Evolutionary conservation across 1,140 invertebrate species (phyloP).

Genomic region (Pseudomyrmex gracilis): DNA sequence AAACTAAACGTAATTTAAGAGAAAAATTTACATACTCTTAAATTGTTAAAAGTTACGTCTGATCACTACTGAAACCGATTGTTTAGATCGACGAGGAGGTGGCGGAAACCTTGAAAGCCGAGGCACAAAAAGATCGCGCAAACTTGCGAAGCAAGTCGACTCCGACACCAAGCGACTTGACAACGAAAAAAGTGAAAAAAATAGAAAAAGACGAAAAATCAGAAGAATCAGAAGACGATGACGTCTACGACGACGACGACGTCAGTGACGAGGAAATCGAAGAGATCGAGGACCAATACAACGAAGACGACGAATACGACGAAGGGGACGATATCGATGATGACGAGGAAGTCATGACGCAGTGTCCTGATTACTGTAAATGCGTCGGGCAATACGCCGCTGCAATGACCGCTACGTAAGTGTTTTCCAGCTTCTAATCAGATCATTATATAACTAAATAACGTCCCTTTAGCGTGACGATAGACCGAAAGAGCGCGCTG

Average conservation of each 20-base stretch:
- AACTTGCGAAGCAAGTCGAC: not conserved
- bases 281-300: slow-evolving; percentile 76
- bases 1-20: too few relatives aligned
- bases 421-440: slow-evolving; percentile 62
- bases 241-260: slow-evolving; percentile 66
- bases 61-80: not conserved
- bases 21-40: too few relatives aligned
- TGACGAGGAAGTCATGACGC: slow-evolving; percentile 76
- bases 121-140: slow-evolving; percentile 69
- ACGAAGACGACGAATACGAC: slow-evolving; percentile 78
- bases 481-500: slow-evolving; percentile 28
- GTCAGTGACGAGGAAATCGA: slow-evolving; percentile 70
- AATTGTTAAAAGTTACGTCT: not conserved
- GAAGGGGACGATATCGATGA: slow-evolving; percentile 76
- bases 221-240: slow-evolving; percentile 76
- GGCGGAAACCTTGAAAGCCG: slow-evolving; percentile 78
- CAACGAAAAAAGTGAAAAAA: slow-evolving; percentile 23
- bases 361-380: slow-evolving; percentile 79
- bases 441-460: slow-evolving; percentile 43
- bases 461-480: not conserved
- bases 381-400: slow-evolving; percentile 83
- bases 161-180: slow-evolving; percentile 16
- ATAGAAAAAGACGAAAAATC: slow-evolving; percentile 57
- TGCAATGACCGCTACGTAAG: slow-evolving; percentile 83
- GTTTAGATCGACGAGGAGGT: slow-evolving; percentile 78